Conservation (phyloP, 2,888 invertebrate genomes). For the Leucophenga montana region DNA sequence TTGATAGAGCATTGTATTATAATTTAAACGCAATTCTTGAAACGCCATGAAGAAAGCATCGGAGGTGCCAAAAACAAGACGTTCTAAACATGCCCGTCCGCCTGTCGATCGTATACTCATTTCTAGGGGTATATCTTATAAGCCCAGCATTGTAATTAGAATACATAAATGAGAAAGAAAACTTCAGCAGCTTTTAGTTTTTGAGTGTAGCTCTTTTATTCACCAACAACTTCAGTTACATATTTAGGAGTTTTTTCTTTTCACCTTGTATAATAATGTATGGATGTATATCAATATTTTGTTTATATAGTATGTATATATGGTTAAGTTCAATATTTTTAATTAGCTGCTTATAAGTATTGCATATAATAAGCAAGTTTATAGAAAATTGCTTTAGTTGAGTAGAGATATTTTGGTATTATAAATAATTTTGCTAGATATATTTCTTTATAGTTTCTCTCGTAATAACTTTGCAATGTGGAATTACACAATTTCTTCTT, state of each 20-base stretch:
- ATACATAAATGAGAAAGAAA: too few relatives aligned
- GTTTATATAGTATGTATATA: not conserved
- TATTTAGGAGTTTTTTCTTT: slow-evolving; percentile 41
- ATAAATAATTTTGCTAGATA: not conserved
- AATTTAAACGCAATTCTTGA: too few relatives aligned
- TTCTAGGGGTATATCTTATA: too few relatives aligned
- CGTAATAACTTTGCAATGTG: slow-evolving; percentile 16
- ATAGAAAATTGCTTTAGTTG: not conserved
- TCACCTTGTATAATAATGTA: slow-evolving; percentile 10
- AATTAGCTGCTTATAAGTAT: not conserved
- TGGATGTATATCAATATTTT: not conserved
- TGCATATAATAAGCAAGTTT: not conserved
- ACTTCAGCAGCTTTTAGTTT: too few relatives aligned
- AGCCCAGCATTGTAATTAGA: too few relatives aligned
- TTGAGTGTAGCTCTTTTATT: slow-evolving; percentile 58
- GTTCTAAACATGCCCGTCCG: too few relatives aligned
- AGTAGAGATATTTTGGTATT: not conserved
- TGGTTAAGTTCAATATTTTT: slow-evolving; percentile 3
- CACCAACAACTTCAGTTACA: slow-evolving; percentile 65
- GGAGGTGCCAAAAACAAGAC: too few relatives aligned
- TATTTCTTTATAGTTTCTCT: slow-evolving; percentile 19
- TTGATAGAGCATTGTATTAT: too few relatives aligned
- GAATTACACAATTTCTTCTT: too few relatives aligned
- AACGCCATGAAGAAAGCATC: too few relatives aligned
- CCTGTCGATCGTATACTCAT: too few relatives aligned